Conservation (phyloP, 2,888 invertebrate genomes). For the Drosophila vallismaia region DNA sequence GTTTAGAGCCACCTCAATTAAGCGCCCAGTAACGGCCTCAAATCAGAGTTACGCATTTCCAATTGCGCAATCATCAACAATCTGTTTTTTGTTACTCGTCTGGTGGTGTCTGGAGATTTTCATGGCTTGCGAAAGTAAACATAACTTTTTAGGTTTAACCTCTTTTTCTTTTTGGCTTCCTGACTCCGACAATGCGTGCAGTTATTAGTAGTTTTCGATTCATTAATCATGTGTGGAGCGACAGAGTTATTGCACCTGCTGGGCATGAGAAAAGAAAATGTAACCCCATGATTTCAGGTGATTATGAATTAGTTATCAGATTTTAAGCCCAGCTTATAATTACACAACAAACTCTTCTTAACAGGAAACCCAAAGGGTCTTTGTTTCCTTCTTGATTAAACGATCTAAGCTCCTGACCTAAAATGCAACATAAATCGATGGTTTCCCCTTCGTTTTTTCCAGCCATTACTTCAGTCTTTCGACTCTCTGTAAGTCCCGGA, state of each 20-base stretch:
- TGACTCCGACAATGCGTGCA: conserved; percentile 45
- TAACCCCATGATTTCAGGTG: background rate
- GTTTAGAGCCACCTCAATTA: conserved; percentile 55
- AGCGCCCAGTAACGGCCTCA: conserved; percentile 46
- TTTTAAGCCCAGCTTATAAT: conserved; percentile 10
- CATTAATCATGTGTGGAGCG: conserved; percentile 61
- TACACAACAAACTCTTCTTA: conserved; percentile 13
- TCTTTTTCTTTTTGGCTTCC: conserved; percentile 48
- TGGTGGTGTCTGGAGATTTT: conserved; percentile 46
- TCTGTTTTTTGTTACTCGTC: conserved; percentile 5
- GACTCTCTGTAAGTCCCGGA: conserved; percentile 12
- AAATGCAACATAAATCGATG: conserved; percentile 3
- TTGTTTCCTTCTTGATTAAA: background rate
- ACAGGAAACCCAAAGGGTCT: background rate
- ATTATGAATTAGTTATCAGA: conserved; percentile 18
- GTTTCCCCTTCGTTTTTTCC: conserved; percentile 4
- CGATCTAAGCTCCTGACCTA: background rate
- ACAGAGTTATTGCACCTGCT: conserved; percentile 54
- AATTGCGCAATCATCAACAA: conserved; percentile 58
- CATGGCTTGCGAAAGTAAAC: conserved; percentile 70
- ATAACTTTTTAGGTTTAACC: conserved; percentile 31
- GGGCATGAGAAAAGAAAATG: conserved; percentile 32
- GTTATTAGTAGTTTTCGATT: conserved; percentile 40
- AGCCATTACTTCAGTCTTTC: background rate
- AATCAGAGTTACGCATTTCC: conserved; percentile 67